Base-by-base conservation (phyloP, 2,888 invertebrate species). In the Lasioglossum figueresi region DNA sequence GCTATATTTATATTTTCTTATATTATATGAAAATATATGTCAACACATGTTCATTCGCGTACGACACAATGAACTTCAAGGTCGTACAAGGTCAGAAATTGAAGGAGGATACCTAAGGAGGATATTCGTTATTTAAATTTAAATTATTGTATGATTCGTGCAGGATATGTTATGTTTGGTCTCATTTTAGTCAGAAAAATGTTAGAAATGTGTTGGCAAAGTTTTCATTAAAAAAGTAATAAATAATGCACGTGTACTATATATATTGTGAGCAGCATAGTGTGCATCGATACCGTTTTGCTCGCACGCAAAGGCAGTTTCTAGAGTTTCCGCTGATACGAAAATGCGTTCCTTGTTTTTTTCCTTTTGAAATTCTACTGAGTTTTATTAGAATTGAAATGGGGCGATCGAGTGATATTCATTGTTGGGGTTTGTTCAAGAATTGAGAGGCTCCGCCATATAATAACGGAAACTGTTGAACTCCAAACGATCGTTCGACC, bases 381-480 rank as follows among this genome's bases (percentile, higher is more conserved):
- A 16, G 63, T 19, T 63, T 63, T 2, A 34, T 63, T 19, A 31
- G n/a, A 63, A 19, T 63, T 31, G 31, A 31, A 63, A 31, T 5
- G 31, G 16, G 2, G 89, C 91, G 90, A 92, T 93, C 90, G 89
- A 89, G 90, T 91, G 91, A 85, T 89, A 92, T 90, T 91, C 91
- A 91, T 90, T 87, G 79, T 86, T 90, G 91, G 91, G 91, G 91
- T 91, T 84, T 85, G 59, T 76, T 82, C 45, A 34, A 75, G 77
- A 79, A 87, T 73, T 48, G n/a, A 19, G 19, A 43, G 34, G 27
- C 52, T 40, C 19, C 23, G 16, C 52, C 19, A 37, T 52, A 79
- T 79, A 76, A 76, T 79, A 76, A 79, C 73, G 34, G 56, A 79
- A 84, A 75, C 52, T 68, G 37, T 40, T 45, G 37, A 71, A 66